Base-by-base conservation (phyloP, 2,888 invertebrate species). In the Drosophila bunnanda region DNA sequence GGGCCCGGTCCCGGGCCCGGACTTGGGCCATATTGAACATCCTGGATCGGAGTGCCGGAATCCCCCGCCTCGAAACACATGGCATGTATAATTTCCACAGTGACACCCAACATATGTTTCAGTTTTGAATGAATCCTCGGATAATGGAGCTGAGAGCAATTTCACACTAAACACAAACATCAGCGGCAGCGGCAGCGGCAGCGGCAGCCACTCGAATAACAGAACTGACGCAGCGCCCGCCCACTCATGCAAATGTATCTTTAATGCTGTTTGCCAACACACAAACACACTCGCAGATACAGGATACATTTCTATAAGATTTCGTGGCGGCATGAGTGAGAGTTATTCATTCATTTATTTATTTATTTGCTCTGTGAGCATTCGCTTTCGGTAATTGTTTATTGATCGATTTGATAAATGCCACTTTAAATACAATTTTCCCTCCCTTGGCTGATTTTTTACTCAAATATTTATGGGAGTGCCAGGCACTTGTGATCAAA, bases 71-170 rank as follows among this genome's bases (percentile, higher is more conserved):
- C 15, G 28, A 32, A 25, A 38, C 41, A 28, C 46, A 58, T 56
- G 59, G 73, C 65, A 61, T 76, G 75, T 76, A 78, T 88, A 67
- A 67, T 88, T 84, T 71, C 77, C 76, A 68, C 72, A 76, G 78
- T 85, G 88, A 79, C 83, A 82, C 82, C 71, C 80, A 82, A 82
- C 83, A 88, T 88, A 88, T 84, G 88, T 88, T 84, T 79, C 78
- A 75, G 74, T 82, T 75, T 67, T 85, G 73, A 84, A 84, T 85
- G 88, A 78, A 74, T 85, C 73, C 83, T 67, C 73, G 71, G 77
- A 76, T 80, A 85, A 84, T 85, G 78, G 77, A 65, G 66, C 70
- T 17, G 36, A 57, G 44, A 88, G 75, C 88, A 80, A 85, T 85
- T 85, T 88, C 76, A 32, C 86, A 80, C 86, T 77, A 84, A 82